phyloP scores from a whole-genome alignment of 2,888 invertebrate species.

The Phyllotreta cruciferae region DNA sequence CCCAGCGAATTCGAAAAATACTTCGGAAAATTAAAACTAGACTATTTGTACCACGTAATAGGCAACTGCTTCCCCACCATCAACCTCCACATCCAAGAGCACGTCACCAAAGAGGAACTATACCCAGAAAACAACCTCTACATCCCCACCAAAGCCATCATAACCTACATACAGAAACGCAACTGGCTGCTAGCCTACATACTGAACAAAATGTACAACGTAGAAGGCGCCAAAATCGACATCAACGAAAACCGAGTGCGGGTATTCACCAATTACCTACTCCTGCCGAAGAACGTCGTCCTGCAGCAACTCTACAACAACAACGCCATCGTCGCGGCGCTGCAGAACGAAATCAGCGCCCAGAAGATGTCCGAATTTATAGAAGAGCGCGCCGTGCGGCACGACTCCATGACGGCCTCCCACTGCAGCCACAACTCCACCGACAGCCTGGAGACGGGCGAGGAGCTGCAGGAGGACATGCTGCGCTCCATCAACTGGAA shows the following conservation, averaged over 20 bases:
- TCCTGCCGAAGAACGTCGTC: slow-evolving; percentile 63
- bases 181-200: slow-evolving; percentile 75
- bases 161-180: slow-evolving; percentile 69
- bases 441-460: slow-evolving; percentile 51
- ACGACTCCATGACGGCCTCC: slow-evolving; percentile 40
- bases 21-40: slow-evolving; percentile 73
- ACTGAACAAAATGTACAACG: slow-evolving; percentile 69
- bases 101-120: slow-evolving; percentile 63
- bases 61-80: slow-evolving; percentile 76
- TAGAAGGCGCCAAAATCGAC: slow-evolving; percentile 61
- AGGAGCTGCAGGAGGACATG: slow-evolving; percentile 52
- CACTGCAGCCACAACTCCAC: slow-evolving; percentile 38
- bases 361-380: slow-evolving; percentile 63
- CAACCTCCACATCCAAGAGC: slow-evolving; percentile 60
- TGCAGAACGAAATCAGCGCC: slow-evolving; percentile 63
- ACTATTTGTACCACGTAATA: slow-evolving; percentile 76
- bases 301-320: slow-evolving; percentile 67
- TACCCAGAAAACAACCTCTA: slow-evolving; percentile 53
- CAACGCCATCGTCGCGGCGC: slow-evolving; percentile 67
- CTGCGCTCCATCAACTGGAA: slow-evolving; percentile 55
- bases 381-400: slow-evolving; percentile 49
- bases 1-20: slow-evolving; percentile 73
- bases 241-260: slow-evolving; percentile 63
- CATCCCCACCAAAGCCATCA: slow-evolving; percentile 63
- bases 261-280: slow-evolving; percentile 68